A percentile compares a stretch with the other conserved stretches of the same genome.
Evolutionary conservation across 1,140 invertebrate species (phyloP).

Genomic region (Sinella curviseta): DNA sequence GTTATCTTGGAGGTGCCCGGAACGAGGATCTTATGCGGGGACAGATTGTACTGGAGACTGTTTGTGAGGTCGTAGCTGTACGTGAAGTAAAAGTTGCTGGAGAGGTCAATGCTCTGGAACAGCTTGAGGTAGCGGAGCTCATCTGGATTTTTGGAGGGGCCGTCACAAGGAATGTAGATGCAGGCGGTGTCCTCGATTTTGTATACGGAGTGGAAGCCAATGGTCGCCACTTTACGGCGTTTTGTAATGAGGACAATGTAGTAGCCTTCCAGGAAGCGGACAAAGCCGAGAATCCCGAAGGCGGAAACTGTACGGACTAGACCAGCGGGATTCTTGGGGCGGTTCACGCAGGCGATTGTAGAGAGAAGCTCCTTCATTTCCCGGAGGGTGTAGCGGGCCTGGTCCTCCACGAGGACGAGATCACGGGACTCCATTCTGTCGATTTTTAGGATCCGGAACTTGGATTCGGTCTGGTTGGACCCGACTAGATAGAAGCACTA

Average conservation of each 20-base stretch:
- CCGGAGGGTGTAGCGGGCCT: conserved; percentile 82
- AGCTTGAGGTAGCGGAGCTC: conserved; percentile 90
- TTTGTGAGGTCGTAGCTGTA: conserved; percentile 97
- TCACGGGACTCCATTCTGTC: conserved; percentile 83
- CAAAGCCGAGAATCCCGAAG: conserved; percentile 91
- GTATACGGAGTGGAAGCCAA: conserved; percentile 85
- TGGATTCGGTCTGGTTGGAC: conserved; percentile 89
- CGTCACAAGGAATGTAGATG: conserved; percentile 85
- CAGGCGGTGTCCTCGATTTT: conserved; percentile 95
- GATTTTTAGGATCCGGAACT: conserved; percentile 89
- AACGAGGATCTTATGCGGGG: conserved; percentile 61
- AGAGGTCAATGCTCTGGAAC: conserved; percentile 93
- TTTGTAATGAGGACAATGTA: conserved; percentile 95
- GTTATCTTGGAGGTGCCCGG: conserved; percentile 32
- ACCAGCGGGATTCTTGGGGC: conserved; percentile 63
- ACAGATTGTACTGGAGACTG: conserved; percentile 89
- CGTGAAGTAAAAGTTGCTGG: conserved; percentile 97
- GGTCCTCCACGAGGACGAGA: conserved; percentile 82
- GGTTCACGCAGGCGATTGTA: conserved; percentile 80
- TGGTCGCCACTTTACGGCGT: conserved; percentile 81
- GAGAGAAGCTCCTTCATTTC: conserved; percentile 81
- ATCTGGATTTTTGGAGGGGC: conserved; percentile 73
- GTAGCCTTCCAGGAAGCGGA: conserved; percentile 92
- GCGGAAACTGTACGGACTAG: conserved; percentile 78
- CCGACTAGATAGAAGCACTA: conserved; percentile 46